These are phyloP conservation scores for Microtus richardsoni DNA, from an alignment of 2,113 vertebrate species.

Conservation along the genomic window DNA sequence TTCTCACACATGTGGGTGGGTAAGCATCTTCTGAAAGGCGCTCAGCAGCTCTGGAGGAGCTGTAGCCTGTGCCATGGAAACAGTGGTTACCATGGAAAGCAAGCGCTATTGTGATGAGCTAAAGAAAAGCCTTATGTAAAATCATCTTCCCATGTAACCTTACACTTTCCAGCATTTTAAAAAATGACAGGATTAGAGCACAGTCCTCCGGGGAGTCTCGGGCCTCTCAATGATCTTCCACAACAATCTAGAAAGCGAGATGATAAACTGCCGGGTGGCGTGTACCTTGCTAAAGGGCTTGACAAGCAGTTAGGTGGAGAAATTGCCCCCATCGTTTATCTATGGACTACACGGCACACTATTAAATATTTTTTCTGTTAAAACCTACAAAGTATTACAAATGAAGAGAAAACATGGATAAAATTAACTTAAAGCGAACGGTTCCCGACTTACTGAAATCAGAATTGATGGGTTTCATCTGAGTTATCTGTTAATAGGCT, in stretches of 20 bases:
- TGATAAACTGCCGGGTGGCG: conserved; percentile 39
- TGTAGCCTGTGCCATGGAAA: conserved; percentile 85
- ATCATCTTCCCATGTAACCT: conserved; percentile 66
- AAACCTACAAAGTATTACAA: conserved; percentile 79
- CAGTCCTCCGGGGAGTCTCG: conserved; percentile 62
- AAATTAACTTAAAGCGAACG: conserved; percentile 84
- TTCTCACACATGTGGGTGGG: conserved; percentile 67
- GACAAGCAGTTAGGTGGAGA: conserved; percentile 65
- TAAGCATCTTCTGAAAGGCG: conserved; percentile 79
- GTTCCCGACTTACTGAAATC: conserved; percentile 80
- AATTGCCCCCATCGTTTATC: conserved; percentile 79
- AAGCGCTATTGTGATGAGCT: conserved; percentile 80
- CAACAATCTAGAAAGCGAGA: conserved; percentile 74
- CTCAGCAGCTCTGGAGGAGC: conserved; percentile 78
- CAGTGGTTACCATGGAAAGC: conserved; percentile 87
- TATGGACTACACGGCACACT: conserved; percentile 63
- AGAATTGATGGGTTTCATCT: conserved; percentile 88
- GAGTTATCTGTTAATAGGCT: conserved; percentile 87
- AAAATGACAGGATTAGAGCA: conserved; percentile 73
- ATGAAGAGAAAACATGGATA: conserved; percentile 83
- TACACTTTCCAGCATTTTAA: conserved; percentile 61
- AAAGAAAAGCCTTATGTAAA: conserved; percentile 78
- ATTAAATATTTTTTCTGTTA: conserved; percentile 77
- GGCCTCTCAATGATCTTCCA: conserved; percentile 68
- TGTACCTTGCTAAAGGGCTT: conserved; percentile 61